Percentiles rank a stretch among this genome's conserved stretches.
Conservation (phyloP, 2,113 vertebrate species). For the Anoplopoma fimbria region DNA sequence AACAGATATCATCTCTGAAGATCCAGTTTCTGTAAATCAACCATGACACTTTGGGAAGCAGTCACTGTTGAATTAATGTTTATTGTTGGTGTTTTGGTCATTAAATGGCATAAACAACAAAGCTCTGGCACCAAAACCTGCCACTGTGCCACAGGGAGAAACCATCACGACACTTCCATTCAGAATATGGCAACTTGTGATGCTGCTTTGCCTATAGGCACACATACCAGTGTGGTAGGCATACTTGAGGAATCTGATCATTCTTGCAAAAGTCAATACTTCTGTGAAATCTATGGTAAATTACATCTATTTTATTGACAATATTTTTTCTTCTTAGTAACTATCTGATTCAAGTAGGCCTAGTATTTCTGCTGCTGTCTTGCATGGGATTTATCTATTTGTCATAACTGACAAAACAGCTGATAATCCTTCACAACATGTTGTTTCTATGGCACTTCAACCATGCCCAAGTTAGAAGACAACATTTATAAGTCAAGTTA, state of each 20-base stretch:
- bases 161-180: background rate
- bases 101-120: background rate
- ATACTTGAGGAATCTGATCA: rapidly evolving
- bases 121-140: background rate
- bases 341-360: background rate
- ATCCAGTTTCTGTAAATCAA: background rate
- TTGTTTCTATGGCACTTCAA: rapidly evolving
- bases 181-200: background rate
- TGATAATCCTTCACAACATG: rapidly evolving
- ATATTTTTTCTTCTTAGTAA: background rate
- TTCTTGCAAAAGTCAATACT: background rate
- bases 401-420: background rate
- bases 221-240: rapidly evolving
- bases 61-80: too few species aligned
- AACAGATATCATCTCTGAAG: background rate
- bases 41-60: background rate
- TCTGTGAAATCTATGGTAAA: background rate
- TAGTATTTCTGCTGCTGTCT: background rate
- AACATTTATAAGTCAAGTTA: rapidly evolving
- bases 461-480: background rate
- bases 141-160: background rate
- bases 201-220: background rate
- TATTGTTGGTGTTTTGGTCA: background rate
- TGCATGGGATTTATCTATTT: background rate
- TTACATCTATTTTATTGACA: background rate